These are phyloP conservation scores for Globodera rostochiensis DNA, from an alignment of 1,140 invertebrate species.

Conservation along the genomic window DNA sequence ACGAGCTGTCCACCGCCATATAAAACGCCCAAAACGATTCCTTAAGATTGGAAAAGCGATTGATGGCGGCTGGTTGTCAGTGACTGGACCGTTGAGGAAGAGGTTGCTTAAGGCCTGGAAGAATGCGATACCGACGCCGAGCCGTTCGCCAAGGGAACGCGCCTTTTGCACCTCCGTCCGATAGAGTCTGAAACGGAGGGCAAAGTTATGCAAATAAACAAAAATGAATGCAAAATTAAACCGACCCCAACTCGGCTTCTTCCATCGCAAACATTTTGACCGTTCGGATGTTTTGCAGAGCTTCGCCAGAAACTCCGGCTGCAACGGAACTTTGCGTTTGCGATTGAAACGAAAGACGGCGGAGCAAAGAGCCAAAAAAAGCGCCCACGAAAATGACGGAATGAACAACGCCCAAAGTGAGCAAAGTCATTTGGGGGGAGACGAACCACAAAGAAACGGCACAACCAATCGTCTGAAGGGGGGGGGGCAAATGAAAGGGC, in stretches of 20 bases:
- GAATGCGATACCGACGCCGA: constrained; percentile 86
- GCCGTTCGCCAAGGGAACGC: constrained; percentile 74
- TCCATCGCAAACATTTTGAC: constrained; percentile 87
- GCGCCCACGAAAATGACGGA: constrained; percentile 78
- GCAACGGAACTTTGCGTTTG: constrained; percentile 82
- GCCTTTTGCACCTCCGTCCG: constrained; percentile 76
- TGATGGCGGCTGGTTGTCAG: constrained; percentile 9
- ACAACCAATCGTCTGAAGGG: constrained; percentile 75
- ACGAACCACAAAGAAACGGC: constrained; percentile 78
- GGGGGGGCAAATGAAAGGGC: neutral
- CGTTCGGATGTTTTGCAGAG: constrained; percentile 85
- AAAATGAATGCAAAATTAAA: neutral
- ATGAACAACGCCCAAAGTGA: constrained; percentile 81
- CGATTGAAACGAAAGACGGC: constrained; percentile 76
- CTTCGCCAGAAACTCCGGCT: constrained; percentile 86
- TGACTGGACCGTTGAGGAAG: constrained; percentile 68
- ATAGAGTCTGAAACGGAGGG: constrained; percentile 71
- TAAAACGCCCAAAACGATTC: constrained; percentile 83
- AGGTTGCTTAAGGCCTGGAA: constrained; percentile 75
- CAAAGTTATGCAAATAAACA: neutral
- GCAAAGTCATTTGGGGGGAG: constrained; percentile 82
- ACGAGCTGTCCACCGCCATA: constrained; percentile 85
- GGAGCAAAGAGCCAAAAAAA: constrained; percentile 75
- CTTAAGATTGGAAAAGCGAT: constrained; percentile 60
- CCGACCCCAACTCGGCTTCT: constrained; percentile 73